Conservation (phyloP, 35 echinoderm and acorn worm species). For the Diadema setosum region DNA sequence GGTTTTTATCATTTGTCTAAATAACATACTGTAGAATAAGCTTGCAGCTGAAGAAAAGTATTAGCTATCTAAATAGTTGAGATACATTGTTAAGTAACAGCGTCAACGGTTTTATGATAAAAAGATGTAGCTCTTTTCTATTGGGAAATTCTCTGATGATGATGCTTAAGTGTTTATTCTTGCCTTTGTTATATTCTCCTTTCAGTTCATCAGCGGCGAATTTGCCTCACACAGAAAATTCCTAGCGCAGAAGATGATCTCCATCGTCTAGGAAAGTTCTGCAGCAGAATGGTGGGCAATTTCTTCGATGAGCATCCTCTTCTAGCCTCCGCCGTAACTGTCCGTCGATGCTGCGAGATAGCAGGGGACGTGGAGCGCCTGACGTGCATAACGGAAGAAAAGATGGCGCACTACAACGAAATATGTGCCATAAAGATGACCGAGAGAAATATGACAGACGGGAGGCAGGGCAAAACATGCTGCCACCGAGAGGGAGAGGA, state of each 20-base stretch:
- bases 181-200: background rate
- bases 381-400: background rate
- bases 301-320: background rate
- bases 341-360: background rate
- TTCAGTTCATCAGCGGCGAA: background rate
- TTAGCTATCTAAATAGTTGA: no score
- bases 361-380: background rate
- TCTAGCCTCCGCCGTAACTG: background rate
- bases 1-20: no score
- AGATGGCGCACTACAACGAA: background rate
- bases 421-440: background rate
- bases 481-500: background rate
- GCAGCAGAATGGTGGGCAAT: background rate
- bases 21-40: no score
- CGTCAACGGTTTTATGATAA: no score
- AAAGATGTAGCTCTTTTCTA: no score
- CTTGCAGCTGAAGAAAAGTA: no score
- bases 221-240: background rate
- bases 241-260: background rate
- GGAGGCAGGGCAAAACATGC: background rate
- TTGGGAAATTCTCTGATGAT: no score
- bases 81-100: no score
- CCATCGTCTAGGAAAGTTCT: background rate
- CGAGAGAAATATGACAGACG: background rate
- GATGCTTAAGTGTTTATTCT: no score